Conservation (phyloP, 2,888 invertebrate species). For the Stegophylla sp. region DNA sequence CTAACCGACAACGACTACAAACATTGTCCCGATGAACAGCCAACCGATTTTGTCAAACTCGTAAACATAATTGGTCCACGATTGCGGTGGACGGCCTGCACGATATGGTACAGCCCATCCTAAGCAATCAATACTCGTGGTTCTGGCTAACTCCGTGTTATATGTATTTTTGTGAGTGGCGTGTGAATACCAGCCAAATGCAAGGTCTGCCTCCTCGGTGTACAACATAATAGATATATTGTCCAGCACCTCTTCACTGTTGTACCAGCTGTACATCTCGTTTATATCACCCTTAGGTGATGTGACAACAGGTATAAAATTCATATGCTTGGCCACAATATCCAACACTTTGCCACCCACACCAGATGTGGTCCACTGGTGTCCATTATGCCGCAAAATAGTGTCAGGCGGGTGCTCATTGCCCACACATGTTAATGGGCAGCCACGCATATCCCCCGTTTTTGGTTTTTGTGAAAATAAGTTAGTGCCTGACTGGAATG, state of each 20-base stretch:
- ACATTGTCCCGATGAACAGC: conserved; percentile 47
- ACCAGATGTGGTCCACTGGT: conserved; percentile 49
- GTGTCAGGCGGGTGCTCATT: conserved; percentile 61
- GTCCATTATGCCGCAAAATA: conserved; percentile 50
- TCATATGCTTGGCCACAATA: conserved; percentile 60
- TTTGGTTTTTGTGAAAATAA: conserved; percentile 60
- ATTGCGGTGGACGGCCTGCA: conserved; percentile 58
- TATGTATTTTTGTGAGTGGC: conserved; percentile 45
- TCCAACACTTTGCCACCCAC: conserved; percentile 60
- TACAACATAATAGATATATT: conserved; percentile 49
- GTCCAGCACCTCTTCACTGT: conserved; percentile 55
- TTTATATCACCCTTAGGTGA: not conserved
- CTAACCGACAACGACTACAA: conserved; percentile 53
- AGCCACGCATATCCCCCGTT: conserved; percentile 61
- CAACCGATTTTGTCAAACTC: conserved; percentile 59
- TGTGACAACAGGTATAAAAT: conserved; percentile 61
- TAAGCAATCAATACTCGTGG: conserved; percentile 61
- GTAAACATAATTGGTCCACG: conserved; percentile 59
- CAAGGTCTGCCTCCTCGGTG: conserved; percentile 58
- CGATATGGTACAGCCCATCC: conserved; percentile 61
- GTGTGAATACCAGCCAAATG: conserved; percentile 61
- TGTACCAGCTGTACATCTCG: conserved; percentile 58
- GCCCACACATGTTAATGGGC: conserved; percentile 60
- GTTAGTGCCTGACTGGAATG: conserved; percentile 52
- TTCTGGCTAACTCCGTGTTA: conserved; percentile 46